Conservation (phyloP, 2,888 invertebrate species). For the Agonum fuliginosum region DNA sequence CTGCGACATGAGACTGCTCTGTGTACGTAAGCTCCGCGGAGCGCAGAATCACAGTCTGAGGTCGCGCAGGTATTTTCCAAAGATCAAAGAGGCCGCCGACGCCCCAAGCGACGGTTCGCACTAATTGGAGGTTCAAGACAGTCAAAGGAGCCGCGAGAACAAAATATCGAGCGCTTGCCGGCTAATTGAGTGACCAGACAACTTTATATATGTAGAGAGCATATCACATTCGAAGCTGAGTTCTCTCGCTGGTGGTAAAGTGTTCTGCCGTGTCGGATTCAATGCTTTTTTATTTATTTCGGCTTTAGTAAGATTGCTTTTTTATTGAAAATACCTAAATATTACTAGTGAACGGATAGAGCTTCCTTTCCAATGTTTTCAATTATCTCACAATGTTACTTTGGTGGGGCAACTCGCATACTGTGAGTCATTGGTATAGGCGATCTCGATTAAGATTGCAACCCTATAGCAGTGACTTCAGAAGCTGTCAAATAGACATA, state of each 20-base stretch:
- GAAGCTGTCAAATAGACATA: no score
- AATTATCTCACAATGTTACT: background rate
- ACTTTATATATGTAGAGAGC: slow-evolving; percentile 69
- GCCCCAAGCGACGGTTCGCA: slow-evolving; percentile 73
- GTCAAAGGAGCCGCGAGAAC: slow-evolving; percentile 74
- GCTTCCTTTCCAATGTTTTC: no score
- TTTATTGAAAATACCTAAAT: slow-evolving; percentile 38
- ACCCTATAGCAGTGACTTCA: no score
- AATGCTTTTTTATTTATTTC: slow-evolving; percentile 27
- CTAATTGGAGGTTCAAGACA: slow-evolving; percentile 74
- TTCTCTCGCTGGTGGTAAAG: background rate
- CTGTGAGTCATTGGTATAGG: no score
- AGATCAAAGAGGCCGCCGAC: slow-evolving; percentile 72
- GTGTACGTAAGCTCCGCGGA: slow-evolving; percentile 5
- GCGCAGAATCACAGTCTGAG: slow-evolving; percentile 68
- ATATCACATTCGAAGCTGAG: slow-evolving; percentile 48
- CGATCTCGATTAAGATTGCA: no score
- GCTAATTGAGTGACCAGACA: slow-evolving; percentile 74
- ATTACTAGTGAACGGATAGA: slow-evolving; percentile 15
- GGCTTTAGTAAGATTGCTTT: background rate
- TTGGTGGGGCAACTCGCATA: background rate
- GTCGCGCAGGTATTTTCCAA: slow-evolving; percentile 70
- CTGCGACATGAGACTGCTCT: no score
- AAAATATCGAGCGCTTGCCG: slow-evolving; percentile 73
- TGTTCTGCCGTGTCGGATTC: slow-evolving; percentile 15